Evolutionary conservation across 2,888 invertebrate genomes (phyloP), one percentile per base, ranked within the genome.

Genomic region (Phymatocera aterrima): DNA sequence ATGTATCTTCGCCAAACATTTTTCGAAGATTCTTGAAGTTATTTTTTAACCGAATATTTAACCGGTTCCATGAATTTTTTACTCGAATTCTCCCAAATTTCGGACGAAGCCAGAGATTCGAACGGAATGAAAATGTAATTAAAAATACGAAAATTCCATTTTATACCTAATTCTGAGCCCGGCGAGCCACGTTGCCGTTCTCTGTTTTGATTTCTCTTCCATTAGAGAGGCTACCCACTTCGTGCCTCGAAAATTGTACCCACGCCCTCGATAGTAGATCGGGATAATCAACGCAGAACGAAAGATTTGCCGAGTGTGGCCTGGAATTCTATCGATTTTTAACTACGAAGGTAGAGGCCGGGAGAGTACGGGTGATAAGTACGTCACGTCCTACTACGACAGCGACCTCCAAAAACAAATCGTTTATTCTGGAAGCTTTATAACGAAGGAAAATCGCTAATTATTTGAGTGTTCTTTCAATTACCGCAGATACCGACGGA

Each of bases 241-340:
- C 68, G 68, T 68, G 68, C 68, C 68, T 68, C 68, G 68, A 46
- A 46, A 68, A 68, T 68, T 68, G 68, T 68, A 68, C 43, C 46
- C 46, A 68, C 68, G 68, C 68, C 68, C 68, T 46, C 46, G 68
- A 68, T 68, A 40, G 68, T 68, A 68, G 68, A 68, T 68, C n/a
- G 68, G 15, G 68, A 68, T 68, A 68, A 43, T 18, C 40, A 68
- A 21, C 65, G 21, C 68, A 43, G 68, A 31, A 24, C 46, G 68
- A 46, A 15, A 68, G 68, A 68, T 68, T 68, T 68, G 68, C 46
- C 68, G 68, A 68, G 68, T 46, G 28, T 24, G 28, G 46, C 68
- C 24, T 43, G 40, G 68, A 68, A 68, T 68, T 28, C 43, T 40
- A 68, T 68, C 43, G 68, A 68, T 68, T 68, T 68, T 68, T 46